Percentiles rank a stretch among this genome's conserved stretches.
Conservation (phyloP, 2,888 invertebrate species). For the Eupithecia subfuscata region DNA sequence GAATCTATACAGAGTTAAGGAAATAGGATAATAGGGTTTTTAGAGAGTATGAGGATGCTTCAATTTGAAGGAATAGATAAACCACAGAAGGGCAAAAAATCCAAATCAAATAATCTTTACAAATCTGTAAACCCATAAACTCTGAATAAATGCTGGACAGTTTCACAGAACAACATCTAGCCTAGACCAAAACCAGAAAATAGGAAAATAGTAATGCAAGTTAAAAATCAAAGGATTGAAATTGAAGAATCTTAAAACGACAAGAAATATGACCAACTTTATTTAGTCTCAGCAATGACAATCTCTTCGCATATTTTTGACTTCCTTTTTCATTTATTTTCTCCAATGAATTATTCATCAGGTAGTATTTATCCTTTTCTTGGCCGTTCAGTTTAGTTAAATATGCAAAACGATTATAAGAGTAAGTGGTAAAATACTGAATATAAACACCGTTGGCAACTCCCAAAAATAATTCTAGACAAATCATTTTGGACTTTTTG, state of each 20-base stretch:
- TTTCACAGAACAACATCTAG: background rate
- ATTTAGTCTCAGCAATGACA: background rate
- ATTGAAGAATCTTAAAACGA: background rate
- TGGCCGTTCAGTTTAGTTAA: slow-evolving; percentile 44
- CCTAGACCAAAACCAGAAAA: too few relatives aligned
- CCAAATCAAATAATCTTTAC: background rate
- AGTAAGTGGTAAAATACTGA: slow-evolving; percentile 10
- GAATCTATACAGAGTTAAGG: background rate
- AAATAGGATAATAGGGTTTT: background rate
- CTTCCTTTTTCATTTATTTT: slow-evolving; percentile 46
- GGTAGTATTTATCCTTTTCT: slow-evolving; percentile 48
- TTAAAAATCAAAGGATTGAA: background rate
- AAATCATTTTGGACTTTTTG: background rate
- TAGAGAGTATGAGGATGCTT: background rate
- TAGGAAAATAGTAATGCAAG: background rate
- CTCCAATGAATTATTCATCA: slow-evolving; percentile 65
- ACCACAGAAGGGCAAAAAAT: background rate
- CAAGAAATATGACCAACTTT: background rate
- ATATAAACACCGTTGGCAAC: slow-evolving; percentile 19
- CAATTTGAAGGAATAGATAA: background rate
- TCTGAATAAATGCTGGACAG: too few relatives aligned
- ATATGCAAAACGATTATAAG: slow-evolving; percentile 31
- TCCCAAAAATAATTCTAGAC: too few relatives aligned
- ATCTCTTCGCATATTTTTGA: background rate
- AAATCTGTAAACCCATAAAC: too few relatives aligned